Evolutionary conservation across 1,140 invertebrate genomes (phyloP).

Genomic region (Atta colombica): DNA sequence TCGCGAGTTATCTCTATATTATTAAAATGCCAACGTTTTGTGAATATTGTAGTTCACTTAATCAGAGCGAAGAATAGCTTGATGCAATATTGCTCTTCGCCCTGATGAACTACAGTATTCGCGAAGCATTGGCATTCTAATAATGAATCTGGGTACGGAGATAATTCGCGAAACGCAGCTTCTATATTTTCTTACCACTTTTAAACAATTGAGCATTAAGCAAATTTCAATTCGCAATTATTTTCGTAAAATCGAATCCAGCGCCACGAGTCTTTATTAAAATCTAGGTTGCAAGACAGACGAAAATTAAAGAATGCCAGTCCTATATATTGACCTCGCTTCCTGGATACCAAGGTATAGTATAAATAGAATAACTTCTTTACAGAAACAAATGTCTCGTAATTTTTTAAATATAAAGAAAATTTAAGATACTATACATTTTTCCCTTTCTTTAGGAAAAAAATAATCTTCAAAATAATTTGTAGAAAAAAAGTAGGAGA

Average conservation of each 20-base stretch:
- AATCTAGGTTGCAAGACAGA: slow-evolving; percentile 66
- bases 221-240: background rate
- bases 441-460: background rate
- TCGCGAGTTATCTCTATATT: no score
- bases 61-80: no score
- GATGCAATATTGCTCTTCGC: no score
- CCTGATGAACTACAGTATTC: no score
- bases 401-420: background rate
- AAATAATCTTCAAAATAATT: background rate
- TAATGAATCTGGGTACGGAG: no score
- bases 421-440: background rate
- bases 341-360: slow-evolving; percentile 90
- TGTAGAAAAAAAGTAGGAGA: background rate
- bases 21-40: no score
- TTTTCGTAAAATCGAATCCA: background rate
- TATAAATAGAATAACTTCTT: slow-evolving; percentile 69
- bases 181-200: no score
- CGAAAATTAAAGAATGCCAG: slow-evolving; percentile 88
- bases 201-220: background rate
- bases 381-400: background rate
- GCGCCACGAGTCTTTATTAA: slow-evolving; percentile 60
- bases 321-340: slow-evolving; percentile 88
- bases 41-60: no score
- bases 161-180: no score
- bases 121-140: no score